Percentiles rank a stretch among this genome's conserved stretches.
These are phyloP conservation scores for Dryadula phaetusa DNA, from an alignment of 2,888 invertebrate species.

Conservation along the genomic window DNA sequence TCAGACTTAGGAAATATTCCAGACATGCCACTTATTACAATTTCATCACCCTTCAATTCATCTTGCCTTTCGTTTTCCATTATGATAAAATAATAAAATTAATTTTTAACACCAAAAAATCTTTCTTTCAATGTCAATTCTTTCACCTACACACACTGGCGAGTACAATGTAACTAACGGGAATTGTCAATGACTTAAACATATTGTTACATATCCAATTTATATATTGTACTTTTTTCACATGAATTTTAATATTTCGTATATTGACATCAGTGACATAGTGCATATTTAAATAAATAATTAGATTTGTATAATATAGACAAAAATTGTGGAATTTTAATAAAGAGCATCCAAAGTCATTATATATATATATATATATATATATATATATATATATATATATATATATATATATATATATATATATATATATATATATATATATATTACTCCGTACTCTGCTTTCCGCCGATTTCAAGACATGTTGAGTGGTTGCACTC, in stretches of 20 bases:
- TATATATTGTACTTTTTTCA: background rate
- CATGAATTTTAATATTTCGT: background rate
- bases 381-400: no score
- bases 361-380: background rate
- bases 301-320: background rate
- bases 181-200: background rate
- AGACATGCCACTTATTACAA: constrained; percentile 24
- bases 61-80: constrained; percentile 3
- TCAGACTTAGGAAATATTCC: constrained; percentile 14
- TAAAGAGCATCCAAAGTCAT: background rate
- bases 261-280: background rate
- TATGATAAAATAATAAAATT: background rate
- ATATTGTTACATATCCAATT: background rate
- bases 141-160: background rate
- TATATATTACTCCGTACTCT: no score
- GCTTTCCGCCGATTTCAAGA: no score
- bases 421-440: no score
- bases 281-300: constrained; percentile 3
- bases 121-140: background rate
- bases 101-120: background rate
- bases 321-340: background rate
- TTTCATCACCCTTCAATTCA: constrained; percentile 11
- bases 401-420: no score
- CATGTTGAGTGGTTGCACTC: no score
- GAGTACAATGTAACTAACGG: background rate